phyloP scores from a whole-genome alignment of 2,113 vertebrate genomes.

The Nerophis lumbriciformis region DNA sequence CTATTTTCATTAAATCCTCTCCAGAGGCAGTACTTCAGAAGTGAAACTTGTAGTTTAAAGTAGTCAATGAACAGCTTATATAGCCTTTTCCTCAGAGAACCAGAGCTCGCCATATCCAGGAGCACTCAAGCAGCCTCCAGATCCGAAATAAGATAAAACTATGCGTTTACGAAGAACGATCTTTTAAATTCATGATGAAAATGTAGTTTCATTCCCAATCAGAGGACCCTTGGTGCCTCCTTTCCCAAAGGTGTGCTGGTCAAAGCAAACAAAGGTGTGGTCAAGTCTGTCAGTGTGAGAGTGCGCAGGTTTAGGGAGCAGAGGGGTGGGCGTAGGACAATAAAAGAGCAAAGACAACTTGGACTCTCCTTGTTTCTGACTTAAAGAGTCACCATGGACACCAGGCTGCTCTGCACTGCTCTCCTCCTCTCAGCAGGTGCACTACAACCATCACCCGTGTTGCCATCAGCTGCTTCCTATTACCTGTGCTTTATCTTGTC shows the following conservation, averaged over 20 bases:
- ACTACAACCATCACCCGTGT: background rate
- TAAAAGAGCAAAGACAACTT: conserved; percentile 38
- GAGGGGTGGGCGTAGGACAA: conserved; percentile 9
- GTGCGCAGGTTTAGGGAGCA: conserved; percentile 5
- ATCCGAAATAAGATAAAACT: too few relatives aligned
- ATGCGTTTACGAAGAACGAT: too few relatives aligned
- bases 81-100: too few relatives aligned
- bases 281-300: conserved; percentile 21
- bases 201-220: too few relatives aligned
- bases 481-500: background rate
- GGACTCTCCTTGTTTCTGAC: background rate
- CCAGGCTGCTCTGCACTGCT: conserved; percentile 1
- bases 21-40: too few relatives aligned
- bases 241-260: conserved; percentile 4
- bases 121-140: too few relatives aligned
- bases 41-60: too few relatives aligned
- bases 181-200: too few relatives aligned
- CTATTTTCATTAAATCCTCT: too few relatives aligned
- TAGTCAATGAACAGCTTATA: too few relatives aligned
- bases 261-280: conserved; percentile 24
- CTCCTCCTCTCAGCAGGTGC: conserved; percentile 38
- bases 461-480: background rate
- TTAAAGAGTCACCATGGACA: conserved; percentile 17
- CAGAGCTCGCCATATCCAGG: too few relatives aligned
- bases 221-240: background rate